Percentiles rank a stretch among this genome's conserved stretches.
Conservation (phyloP, 2,797 vertebrate genomes). For the Petrocephalus schoutedeni region DNA sequence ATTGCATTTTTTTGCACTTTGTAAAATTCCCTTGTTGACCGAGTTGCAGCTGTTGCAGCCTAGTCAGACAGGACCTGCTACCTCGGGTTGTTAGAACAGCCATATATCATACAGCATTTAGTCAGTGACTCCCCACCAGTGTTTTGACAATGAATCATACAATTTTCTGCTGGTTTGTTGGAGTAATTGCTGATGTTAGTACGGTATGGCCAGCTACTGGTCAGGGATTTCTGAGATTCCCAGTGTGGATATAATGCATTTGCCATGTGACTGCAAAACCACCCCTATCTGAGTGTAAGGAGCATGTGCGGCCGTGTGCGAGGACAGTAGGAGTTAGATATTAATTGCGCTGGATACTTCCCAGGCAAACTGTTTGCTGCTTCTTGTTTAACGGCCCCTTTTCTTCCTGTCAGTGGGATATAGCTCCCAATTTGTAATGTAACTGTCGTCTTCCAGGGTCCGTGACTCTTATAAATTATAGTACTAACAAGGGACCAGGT, state of each 20-base stretch:
- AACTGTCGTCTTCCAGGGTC: neutral
- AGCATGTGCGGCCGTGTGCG: neutral
- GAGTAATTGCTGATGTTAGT: neutral
- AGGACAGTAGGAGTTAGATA: neutral
- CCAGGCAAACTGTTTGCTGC: neutral
- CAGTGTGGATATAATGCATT: neutral
- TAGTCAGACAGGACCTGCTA: neutral
- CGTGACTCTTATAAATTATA: neutral
- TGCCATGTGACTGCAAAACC: neutral
- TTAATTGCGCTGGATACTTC: neutral
- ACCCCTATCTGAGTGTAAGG: neutral
- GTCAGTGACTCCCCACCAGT: neutral
- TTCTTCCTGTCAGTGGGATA: neutral
- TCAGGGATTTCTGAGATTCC: neutral
- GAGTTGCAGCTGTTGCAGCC: neutral
- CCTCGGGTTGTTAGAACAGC: neutral
- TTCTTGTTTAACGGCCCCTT: neutral
- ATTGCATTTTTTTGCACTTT: neutral
- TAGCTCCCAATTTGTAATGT: neutral
- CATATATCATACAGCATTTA: neutral
- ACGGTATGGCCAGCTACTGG: neutral
- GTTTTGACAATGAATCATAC: neutral
- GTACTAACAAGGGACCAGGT: neutral
- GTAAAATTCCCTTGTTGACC: neutral
- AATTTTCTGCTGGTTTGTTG: neutral